These are phyloP conservation scores for Temnothorax curvispinosus DNA, from an alignment of 1,140 invertebrate genomes.

Conservation along the genomic window DNA sequence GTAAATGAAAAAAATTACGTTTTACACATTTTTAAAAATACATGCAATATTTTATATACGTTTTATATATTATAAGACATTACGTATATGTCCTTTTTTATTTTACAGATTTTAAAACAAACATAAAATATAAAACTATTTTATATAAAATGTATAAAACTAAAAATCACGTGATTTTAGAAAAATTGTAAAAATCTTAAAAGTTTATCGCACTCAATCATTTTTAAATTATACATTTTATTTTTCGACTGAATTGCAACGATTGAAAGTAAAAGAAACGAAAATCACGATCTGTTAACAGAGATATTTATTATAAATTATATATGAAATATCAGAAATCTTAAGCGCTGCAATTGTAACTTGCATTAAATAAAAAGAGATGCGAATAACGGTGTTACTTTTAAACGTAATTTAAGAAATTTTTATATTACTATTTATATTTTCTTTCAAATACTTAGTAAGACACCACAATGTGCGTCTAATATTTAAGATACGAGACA, in stretches of 20 bases:
- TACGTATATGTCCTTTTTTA: not conserved
- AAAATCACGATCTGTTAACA: not conserved
- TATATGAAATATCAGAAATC: not conserved
- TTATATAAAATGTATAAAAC: not conserved
- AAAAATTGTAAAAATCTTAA: not conserved
- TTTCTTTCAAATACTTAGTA: not conserved
- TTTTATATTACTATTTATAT: not conserved
- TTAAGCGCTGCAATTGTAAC: not conserved
- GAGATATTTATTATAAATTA: not conserved
- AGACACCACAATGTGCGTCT: not conserved
- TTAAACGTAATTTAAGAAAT: not conserved
- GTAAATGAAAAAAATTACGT: not conserved
- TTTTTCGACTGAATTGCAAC: not conserved
- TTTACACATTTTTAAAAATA: not conserved
- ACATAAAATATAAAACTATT: conserved; percentile 3
- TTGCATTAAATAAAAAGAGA: not conserved
- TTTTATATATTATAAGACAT: not conserved
- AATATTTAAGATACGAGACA: not conserved
- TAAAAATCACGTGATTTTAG: not conserved
- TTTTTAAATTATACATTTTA: not conserved
- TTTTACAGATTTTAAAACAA: not conserved
- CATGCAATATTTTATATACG: not conserved
- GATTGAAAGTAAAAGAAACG: not conserved
- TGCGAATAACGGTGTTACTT: not conserved
- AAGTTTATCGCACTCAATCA: not conserved